Base-by-base conservation (phyloP, 1,140 invertebrate species). In the Trichonephila clavata region DNA sequence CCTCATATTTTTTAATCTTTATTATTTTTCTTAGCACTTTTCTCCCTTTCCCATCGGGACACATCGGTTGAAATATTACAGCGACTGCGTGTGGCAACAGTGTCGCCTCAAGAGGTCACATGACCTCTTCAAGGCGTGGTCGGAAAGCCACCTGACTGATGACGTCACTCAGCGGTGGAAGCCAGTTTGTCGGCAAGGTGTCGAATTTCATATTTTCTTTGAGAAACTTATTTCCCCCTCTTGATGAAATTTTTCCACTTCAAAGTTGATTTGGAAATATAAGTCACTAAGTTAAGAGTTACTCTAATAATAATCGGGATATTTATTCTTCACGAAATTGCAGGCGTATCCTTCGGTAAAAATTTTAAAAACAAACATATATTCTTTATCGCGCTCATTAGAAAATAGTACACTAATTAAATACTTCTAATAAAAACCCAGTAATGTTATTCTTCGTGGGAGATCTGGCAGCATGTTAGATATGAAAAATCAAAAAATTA, bases 31-130 rank as follows among this genome's bases (percentile, higher is more conserved):
- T n/a, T 32, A 60, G 43, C 81, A 50, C 63, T 86, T 86, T 90
- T 57, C 63, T 43, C 61, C 65, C 61, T 91, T 63, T 60, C 60
- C 43, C 63, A 61, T 71, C 63, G 18, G 39, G 91, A 92, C 61
- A 50, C 84, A 83, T 71, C 61, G 61, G 61, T 92, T 92, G 91
- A 92, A 92, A 86, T 92, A 92, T 92, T 92, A 86, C 91, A 92
- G 81, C 63, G 83, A 83, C 81, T 92, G 91, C 83, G 91, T 92
- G 91, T 92, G 91, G 91, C 83, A 92, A 92, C 91, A 86, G 59
- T 27, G 71, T 92, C 91, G 80, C 80, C 81, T 86, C 24, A 77
- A 71, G 43, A 90, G 89, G 89, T 90, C 89, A 92, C 57, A 50
- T 86, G 91, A 92, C 91, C 81, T 60, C 13, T 57, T 7, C 18